Evolutionary conservation across 1,140 invertebrate species (phyloP).

Genomic region (Heliconius hewitsoni): DNA sequence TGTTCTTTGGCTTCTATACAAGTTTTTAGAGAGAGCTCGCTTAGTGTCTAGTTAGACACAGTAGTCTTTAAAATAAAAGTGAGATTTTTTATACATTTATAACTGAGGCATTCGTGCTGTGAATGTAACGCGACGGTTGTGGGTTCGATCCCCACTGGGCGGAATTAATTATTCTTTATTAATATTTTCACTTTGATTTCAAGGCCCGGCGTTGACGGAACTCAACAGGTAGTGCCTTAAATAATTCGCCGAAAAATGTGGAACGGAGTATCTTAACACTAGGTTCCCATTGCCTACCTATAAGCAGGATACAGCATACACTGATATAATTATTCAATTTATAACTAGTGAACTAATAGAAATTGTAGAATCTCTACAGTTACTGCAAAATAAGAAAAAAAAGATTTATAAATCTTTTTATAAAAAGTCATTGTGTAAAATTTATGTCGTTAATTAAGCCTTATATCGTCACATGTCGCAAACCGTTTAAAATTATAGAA

Average conservation of each 20-base stretch:
- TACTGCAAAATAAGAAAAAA: neutral
- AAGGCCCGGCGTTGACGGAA: too few relatives aligned
- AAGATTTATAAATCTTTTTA: neutral
- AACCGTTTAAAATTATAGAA: constrained; percentile 23
- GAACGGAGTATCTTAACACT: too few relatives aligned
- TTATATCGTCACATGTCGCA: constrained; percentile 29
- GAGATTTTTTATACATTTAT: neutral
- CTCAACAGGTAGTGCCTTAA: too few relatives aligned
- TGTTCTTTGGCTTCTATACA: constrained; percentile 40
- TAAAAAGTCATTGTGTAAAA: neutral
- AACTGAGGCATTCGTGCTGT: neutral
- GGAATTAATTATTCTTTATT: too few relatives aligned
- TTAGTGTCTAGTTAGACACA: constrained; percentile 21
- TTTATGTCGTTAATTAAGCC: neutral
- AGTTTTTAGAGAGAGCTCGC: constrained; percentile 46
- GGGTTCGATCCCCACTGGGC: too few relatives aligned
- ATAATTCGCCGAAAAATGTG: too few relatives aligned
- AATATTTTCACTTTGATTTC: too few relatives aligned
- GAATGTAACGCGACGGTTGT: too few relatives aligned
- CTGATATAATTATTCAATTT: neutral
- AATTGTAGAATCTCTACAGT: too few relatives aligned
- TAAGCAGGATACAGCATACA: too few relatives aligned
- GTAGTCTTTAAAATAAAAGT: neutral
- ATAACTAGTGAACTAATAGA: neutral
- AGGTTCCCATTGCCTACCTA: too few relatives aligned